These are phyloP conservation scores for Atlantisia rogersi DNA, from an alignment of 2,113 vertebrate species.

Conservation along the genomic window DNA sequence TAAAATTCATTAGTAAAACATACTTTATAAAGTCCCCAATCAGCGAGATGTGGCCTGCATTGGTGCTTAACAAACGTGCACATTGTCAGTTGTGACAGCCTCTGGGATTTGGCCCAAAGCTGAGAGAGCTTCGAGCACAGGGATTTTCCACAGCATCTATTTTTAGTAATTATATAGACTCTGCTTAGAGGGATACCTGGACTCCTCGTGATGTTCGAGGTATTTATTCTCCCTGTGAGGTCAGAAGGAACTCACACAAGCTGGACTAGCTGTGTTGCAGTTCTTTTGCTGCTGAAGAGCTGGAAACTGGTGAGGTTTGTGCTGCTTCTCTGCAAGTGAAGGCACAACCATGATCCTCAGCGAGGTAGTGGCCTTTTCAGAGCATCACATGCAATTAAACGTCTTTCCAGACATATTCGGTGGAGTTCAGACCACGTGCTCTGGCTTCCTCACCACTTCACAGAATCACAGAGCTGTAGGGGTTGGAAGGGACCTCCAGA, in stretches of 20 bases:
- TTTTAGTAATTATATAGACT: conserved; percentile 46
- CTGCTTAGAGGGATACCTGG: conserved; percentile 47
- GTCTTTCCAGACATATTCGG: background rate
- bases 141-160: conserved; percentile 62
- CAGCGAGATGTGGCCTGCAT: background rate
- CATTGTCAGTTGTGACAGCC: conserved; percentile 55
- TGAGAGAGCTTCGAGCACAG: background rate
- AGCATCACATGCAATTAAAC: background rate
- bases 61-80: conserved; percentile 37
- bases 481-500: too few relatives aligned
- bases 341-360: background rate
- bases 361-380: background rate
- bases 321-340: background rate
- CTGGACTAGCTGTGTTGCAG: background rate
- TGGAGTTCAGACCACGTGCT: background rate
- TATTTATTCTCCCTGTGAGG: conserved; percentile 63
- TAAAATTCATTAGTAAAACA: conserved; percentile 49
- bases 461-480: too few relatives aligned
- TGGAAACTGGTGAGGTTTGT: background rate
- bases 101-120: conserved; percentile 46
- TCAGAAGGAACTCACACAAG: background rate
- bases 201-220: conserved; percentile 18
- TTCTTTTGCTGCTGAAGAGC: background rate
- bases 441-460: background rate
- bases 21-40: background rate